Conservation (phyloP, 2,113 vertebrate species). For the Dinomys branickii region DNA sequence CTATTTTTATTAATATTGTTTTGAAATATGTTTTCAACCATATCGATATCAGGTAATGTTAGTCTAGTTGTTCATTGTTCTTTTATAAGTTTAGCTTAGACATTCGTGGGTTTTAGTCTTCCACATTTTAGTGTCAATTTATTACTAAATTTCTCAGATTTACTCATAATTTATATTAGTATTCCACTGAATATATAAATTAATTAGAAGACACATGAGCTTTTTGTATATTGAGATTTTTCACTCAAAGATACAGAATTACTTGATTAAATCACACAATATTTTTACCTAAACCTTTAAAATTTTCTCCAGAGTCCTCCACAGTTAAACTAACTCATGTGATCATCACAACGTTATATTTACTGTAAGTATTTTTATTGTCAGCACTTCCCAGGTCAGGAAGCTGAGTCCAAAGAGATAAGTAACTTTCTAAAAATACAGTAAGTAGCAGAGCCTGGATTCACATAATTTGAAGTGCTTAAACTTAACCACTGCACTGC, state of each 20-base stretch:
- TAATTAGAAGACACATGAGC: constrained; percentile 2
- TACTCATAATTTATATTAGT: constrained; percentile 30
- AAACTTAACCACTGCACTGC: background rate
- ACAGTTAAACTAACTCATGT: background rate
- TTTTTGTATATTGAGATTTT: constrained; percentile 11
- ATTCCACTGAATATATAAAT: constrained; percentile 3
- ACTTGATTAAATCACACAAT: constrained; percentile 25
- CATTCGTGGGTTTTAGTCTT: background rate
- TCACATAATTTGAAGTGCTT: background rate
- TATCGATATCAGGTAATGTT: background rate
- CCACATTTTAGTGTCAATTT: background rate
- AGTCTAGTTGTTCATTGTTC: background rate
- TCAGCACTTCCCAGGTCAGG: background rate
- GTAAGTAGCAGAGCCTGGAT: background rate
- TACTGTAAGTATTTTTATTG: background rate
- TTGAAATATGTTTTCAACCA: background rate
- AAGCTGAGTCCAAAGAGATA: background rate
- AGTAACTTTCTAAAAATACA: background rate
- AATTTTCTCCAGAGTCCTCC: constrained; percentile 1
- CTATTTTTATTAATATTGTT: background rate
- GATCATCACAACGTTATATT: background rate
- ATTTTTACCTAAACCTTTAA: background rate
- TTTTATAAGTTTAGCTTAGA: constrained; percentile 21
- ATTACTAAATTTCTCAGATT: background rate
- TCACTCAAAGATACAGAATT: background rate